Evolutionary conservation across 2,888 invertebrate species (phyloP).

Genomic region (Drosophila anceps): DNA sequence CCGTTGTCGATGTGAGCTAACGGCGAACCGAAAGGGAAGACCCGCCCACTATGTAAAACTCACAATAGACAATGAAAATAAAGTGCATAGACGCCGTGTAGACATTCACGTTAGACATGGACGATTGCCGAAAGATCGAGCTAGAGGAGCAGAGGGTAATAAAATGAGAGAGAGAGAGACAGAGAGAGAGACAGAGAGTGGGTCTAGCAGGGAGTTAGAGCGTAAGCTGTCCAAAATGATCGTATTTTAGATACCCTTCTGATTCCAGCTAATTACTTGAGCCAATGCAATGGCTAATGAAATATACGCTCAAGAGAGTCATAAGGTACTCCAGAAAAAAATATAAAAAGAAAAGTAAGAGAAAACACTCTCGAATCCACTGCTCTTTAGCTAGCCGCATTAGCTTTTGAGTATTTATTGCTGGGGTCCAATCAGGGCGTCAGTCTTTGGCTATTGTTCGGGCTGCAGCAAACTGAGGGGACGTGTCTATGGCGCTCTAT

Average conservation of each 20-base stretch:
- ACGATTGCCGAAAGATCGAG: constrained; percentile 28
- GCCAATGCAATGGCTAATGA: neutral
- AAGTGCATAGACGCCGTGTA: constrained; percentile 40
- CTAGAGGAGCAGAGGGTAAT: neutral
- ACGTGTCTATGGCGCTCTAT: constrained; percentile 26
- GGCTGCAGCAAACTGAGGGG: neutral
- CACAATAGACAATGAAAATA: constrained; percentile 46
- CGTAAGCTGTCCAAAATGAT: neutral
- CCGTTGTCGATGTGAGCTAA: constrained; percentile 18
- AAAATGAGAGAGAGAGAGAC: constrained; percentile 19
- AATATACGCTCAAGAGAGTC: neutral
- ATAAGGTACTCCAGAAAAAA: neutral
- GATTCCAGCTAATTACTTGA: neutral
- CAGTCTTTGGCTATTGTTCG: constrained; percentile 14
- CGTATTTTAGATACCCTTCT: constrained; percentile 13
- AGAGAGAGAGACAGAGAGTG: neutral
- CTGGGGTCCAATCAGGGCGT: constrained; percentile 19
- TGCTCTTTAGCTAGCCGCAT: neutral
- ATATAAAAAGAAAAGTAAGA: neutral
- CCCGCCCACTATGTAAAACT: constrained; percentile 9
- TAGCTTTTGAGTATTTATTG: constrained; percentile 7
- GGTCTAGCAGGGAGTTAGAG: neutral
- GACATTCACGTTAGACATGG: constrained; percentile 38
- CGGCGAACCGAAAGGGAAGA: constrained; percentile 26
- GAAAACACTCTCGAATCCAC: constrained; percentile 1